Percentiles rank a stretch among this genome's conserved stretches.
Conservation (phyloP, 2,888 invertebrate genomes). For the Cristatella mucedo region DNA sequence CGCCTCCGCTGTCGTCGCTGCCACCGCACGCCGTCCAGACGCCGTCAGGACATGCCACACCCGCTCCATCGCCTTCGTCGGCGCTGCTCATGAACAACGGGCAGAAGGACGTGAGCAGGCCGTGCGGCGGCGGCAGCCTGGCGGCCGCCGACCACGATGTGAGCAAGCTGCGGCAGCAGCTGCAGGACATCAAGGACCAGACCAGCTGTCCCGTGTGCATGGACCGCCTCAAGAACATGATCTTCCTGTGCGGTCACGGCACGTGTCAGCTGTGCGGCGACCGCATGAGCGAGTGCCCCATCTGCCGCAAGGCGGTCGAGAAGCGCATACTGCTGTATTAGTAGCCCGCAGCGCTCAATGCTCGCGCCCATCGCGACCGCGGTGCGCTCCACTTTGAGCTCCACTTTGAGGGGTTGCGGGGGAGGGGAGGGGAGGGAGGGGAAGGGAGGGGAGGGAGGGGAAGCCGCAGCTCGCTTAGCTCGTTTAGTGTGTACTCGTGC, state of each 20-base stretch:
- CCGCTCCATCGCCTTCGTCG: conserved; percentile 25
- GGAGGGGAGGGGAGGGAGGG: too few relatives aligned
- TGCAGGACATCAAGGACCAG: conserved; percentile 96
- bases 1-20: too few relatives aligned
- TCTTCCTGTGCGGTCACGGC: conserved; percentile 91
- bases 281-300: conserved; percentile 89
- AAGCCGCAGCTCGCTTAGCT: too few relatives aligned
- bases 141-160: conserved; percentile 52
- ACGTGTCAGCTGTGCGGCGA: conserved; percentile 97
- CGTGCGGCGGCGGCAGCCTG: background rate
- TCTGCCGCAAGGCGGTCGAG: conserved; percentile 88
- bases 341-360: background rate
- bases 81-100: conserved; percentile 34
- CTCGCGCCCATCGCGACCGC: background rate
- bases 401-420: too few relatives aligned
- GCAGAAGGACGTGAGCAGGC: conserved; percentile 5
- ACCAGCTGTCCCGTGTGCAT: conserved; percentile 96
- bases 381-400: too few relatives aligned
- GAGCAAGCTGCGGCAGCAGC: conserved; percentile 74
- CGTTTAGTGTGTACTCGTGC: too few relatives aligned
- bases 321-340: conserved; percentile 76
- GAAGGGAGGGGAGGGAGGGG: too few relatives aligned
- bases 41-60: too few relatives aligned
- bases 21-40: too few relatives aligned
- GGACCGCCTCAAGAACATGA: conserved; percentile 94